Conservation (phyloP, 2,113 vertebrate genomes). For the Corythoichthys intestinalis region DNA sequence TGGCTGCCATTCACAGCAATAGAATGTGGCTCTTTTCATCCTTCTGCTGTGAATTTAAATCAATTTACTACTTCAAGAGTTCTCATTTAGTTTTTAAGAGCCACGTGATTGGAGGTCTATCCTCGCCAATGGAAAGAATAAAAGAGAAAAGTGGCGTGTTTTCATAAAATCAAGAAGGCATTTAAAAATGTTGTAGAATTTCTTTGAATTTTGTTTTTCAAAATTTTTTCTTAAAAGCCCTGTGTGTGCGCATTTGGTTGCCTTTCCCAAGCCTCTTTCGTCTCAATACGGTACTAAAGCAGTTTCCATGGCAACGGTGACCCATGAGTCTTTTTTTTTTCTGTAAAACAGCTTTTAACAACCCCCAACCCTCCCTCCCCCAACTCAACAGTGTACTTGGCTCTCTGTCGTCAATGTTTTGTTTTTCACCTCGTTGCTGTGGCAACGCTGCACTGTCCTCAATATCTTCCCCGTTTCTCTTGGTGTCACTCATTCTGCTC, state of each 20-base stretch:
- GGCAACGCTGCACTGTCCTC: not conserved
- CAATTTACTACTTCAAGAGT: too few relatives aligned
- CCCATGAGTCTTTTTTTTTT: conserved; percentile 71
- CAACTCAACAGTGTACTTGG: not conserved
- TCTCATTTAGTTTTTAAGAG: too few relatives aligned
- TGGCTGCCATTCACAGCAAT: too few relatives aligned
- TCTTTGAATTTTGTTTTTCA: not conserved
- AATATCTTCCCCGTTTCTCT: not conserved
- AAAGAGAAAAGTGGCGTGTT: too few relatives aligned
- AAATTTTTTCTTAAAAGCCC: not conserved
- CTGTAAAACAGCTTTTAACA: conserved; percentile 65
- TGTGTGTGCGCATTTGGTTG: conserved; percentile 18
- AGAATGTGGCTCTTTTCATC: too few relatives aligned
- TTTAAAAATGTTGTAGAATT: not conserved
- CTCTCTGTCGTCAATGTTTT: not conserved
- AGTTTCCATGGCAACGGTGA: conserved; percentile 78
- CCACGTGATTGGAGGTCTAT: too few relatives aligned
- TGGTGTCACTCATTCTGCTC: not conserved
- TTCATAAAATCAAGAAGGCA: too few relatives aligned
- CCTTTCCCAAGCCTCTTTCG: conserved; percentile 69
- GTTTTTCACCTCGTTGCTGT: not conserved
- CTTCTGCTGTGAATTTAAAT: too few relatives aligned
- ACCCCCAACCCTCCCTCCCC: conserved; percentile 21
- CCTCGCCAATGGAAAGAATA: too few relatives aligned
- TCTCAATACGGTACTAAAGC: conserved; percentile 58